Evolutionary conservation across 2,888 invertebrate genomes (phyloP), one percentile per base, ranked within the genome.

Genomic region (Troides helena): DNA sequence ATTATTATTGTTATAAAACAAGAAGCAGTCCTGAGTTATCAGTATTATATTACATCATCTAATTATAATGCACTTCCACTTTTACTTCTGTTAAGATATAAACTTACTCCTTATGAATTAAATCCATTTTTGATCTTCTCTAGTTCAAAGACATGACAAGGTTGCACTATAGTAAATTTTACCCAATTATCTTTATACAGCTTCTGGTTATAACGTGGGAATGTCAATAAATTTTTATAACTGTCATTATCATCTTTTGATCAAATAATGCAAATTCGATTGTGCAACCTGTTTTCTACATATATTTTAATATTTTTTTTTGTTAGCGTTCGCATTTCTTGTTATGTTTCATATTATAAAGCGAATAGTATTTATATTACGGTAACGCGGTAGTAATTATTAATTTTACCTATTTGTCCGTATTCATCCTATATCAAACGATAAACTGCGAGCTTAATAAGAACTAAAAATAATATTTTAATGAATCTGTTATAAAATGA

Each of bases 201-300:
- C 53, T 53, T 53, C 53, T 53, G n/a, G 59, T 68, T 56, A 65
- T 72, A 73, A 60, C 56, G 21, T 50, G 65, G 64, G 68, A 69
- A 69, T 62, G 64, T 67, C 65, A 62, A 72, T 61, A 61, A 64
- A 65, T 43, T 68, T 60, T 61, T 25, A 25, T 14, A 58, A 58
- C 23, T 58, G 58, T 12, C 58, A 58, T 58, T 58, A 12, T 58
- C 25, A 23, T 58, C 25, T 23, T n/a, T 58, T 58, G 21, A 58
- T 58, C 58, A 23, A 53, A 53, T 53, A 8, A 53, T n/a, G 53
- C 53, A 53, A 53, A 53, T 53, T 53, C n/a, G 17, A 56, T 66
- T 72, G n/a, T 18, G 4, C n/a, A 18, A n/a, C 53, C n/a, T n/a
- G 53, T 53, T 53, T 53, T 53, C 53, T 53, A 53, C 5, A 53